A percentile compares a stretch with the other conserved stretches of the same genome.
phyloP scores from a whole-genome alignment of 2,888 invertebrate genomes.

The Xestia ashworthii region DNA sequence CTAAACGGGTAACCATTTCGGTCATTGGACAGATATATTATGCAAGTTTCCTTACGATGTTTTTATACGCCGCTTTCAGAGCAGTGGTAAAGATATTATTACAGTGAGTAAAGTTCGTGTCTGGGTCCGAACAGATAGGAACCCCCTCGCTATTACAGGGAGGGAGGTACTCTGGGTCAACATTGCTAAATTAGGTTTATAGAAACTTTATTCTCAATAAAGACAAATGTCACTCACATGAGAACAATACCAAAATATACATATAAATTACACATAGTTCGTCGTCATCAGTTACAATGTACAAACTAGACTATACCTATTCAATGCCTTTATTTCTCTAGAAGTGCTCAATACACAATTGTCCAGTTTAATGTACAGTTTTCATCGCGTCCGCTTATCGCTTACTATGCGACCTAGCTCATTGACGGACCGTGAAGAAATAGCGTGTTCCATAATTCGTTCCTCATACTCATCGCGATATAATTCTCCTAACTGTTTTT shows the following conservation, averaged over 20 bases:
- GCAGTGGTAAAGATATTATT: not conserved
- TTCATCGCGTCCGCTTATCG: conserved; percentile 23
- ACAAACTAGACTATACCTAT: too few species aligned
- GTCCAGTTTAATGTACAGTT: not conserved
- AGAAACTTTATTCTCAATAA: too few species aligned
- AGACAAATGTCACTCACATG: too few species aligned
- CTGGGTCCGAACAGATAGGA: not conserved
- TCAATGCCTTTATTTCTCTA: too few species aligned
- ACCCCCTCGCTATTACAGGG: too few species aligned
- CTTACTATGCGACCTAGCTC: conserved; percentile 17
- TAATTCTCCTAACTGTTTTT: conserved; percentile 27
- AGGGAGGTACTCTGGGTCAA: not conserved
- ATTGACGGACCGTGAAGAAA: conserved; percentile 50
- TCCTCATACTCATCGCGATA: conserved; percentile 56
- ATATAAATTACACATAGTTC: too few species aligned
- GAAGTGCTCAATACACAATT: too few species aligned
- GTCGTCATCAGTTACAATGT: too few species aligned
- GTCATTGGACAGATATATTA: not conserved
- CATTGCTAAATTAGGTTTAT: too few species aligned
- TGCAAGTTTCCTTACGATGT: not conserved
- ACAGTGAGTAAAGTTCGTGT: not conserved
- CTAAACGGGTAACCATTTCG: not conserved
- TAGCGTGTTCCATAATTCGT: conserved; percentile 57
- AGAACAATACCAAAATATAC: too few species aligned
- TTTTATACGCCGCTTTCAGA: not conserved